Evolutionary conservation across 2,888 invertebrate genomes (phyloP).

Genomic region (Neocrepidodera transversa): DNA sequence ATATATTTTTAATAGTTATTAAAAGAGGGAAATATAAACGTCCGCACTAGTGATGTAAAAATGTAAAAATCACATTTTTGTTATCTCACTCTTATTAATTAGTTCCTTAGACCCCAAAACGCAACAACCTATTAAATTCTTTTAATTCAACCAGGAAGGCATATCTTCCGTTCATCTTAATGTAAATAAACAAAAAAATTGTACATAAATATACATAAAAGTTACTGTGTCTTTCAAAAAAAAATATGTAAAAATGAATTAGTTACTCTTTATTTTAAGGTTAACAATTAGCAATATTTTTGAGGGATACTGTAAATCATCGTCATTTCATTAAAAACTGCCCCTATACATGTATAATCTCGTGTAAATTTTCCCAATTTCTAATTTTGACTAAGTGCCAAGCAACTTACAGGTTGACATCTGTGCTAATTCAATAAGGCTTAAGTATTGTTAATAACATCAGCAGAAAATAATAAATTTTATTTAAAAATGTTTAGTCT

Average conservation of each 20-base stretch:
- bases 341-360: constrained; percentile 11
- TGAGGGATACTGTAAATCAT: constrained; percentile 5
- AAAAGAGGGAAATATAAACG: too few relatives aligned
- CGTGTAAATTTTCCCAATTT: constrained; percentile 33
- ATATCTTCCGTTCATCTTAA: not conserved
- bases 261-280: not conserved
- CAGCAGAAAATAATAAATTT: too few relatives aligned
- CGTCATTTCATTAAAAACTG: constrained; percentile 3
- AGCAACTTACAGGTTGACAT: constrained; percentile 32
- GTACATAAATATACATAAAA: not conserved
- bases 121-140: not conserved
- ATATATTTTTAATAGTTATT: too few relatives aligned
- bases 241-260: not conserved
- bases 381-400: constrained; percentile 34
- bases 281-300: not conserved
- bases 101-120: constrained; percentile 3
- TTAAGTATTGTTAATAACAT: too few relatives aligned
- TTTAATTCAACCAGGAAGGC: constrained; percentile 7
- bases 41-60: too few relatives aligned
- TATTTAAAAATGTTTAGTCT: too few relatives aligned
- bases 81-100: not conserved
- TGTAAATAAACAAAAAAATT: not conserved
- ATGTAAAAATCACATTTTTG: too few relatives aligned
- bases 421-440: constrained; percentile 7
- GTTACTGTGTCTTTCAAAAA: not conserved